phyloP scores from a whole-genome alignment of 1,140 invertebrate species.

The Micrasema longulum region DNA sequence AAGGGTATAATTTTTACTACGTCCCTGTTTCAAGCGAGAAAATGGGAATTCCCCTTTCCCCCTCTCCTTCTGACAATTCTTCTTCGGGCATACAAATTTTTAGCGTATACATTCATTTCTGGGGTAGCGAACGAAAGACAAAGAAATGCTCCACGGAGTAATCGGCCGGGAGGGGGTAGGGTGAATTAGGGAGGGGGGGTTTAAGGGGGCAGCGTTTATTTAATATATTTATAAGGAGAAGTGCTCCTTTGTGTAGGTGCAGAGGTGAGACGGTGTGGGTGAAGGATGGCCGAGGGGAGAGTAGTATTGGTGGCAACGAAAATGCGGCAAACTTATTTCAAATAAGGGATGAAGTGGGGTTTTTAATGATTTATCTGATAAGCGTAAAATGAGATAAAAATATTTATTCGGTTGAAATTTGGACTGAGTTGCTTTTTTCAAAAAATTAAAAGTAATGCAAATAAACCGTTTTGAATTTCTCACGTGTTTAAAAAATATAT shows the following conservation, averaged over 20 bases:
- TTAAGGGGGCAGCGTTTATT: constrained; percentile 22
- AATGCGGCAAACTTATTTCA: not conserved
- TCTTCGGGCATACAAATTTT: constrained; percentile 50
- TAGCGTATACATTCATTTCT: constrained; percentile 51
- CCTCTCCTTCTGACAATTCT: constrained; percentile 40
- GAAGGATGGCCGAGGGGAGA: too few species aligned
- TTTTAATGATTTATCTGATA: too few species aligned
- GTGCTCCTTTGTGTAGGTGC: constrained; percentile 4
- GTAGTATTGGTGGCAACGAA: not conserved
- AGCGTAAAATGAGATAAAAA: too few species aligned
- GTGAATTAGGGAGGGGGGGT: constrained; percentile 11
- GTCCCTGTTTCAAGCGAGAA: not conserved
- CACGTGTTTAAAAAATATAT: too few species aligned
- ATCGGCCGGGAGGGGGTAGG: not conserved
- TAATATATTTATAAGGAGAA: constrained; percentile 53
- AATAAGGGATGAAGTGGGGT: constrained; percentile 4
- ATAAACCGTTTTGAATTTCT: too few species aligned
- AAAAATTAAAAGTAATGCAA: too few species aligned
- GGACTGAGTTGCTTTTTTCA: too few species aligned
- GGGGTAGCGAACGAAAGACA: constrained; percentile 49
- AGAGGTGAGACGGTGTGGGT: not conserved
- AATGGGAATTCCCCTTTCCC: constrained; percentile 6
- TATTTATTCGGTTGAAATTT: too few species aligned
- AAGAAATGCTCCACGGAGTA: constrained; percentile 42
- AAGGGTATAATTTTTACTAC: too few species aligned